Base-by-base conservation (phyloP, 2,888 invertebrate genomes). In the Neoaliturus tenellus region DNA sequence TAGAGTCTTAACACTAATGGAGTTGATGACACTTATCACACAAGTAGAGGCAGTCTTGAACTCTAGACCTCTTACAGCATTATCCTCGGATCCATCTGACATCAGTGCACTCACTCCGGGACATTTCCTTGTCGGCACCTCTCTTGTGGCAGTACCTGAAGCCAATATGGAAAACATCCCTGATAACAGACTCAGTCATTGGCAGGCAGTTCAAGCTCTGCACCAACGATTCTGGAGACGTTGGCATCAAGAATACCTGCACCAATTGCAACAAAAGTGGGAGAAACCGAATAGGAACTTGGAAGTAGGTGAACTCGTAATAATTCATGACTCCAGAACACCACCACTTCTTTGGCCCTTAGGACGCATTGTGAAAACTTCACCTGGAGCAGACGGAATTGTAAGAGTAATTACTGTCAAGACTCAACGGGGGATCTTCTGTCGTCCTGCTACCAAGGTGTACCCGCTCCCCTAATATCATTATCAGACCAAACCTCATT, bases 1-100 rank as follows among this genome's bases (percentile, higher is more conserved):
- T 1, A 31, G 85, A 14, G 86, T 73, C 3, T 58, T 88, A 0
- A 89, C 88, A 0, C 89, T 85, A 69, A 89, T 90, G 81, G 89
- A 90, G 73, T 83, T 89, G 14, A 80, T 85, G 17, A 90, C 89
- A 10, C 44, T 78, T 5, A 20, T 33, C 10, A 62, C 75, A 12
- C n/a, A 67, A 48, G 35, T 82, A 6, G 82, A 82, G 23, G 82
- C 82, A 14, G 31, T 82, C 12, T 41, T 82, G 6, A 82, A 82
- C 35, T 82, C 82, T 14, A 2, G 83, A 31, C 83, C 83, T 4
- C 48, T 82, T 14, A 33, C 17, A 12, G 20, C 78, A 0, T 39
- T 73, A 6, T 83, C 83, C 31, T 5, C 20, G n/a, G 83, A 83
- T 28, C 83, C 83, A 8, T 14, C 55, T 17, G 78, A 78, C n/a